Conservation (phyloP, 2,888 invertebrate species). For the Lasioglossum lativentre region DNA sequence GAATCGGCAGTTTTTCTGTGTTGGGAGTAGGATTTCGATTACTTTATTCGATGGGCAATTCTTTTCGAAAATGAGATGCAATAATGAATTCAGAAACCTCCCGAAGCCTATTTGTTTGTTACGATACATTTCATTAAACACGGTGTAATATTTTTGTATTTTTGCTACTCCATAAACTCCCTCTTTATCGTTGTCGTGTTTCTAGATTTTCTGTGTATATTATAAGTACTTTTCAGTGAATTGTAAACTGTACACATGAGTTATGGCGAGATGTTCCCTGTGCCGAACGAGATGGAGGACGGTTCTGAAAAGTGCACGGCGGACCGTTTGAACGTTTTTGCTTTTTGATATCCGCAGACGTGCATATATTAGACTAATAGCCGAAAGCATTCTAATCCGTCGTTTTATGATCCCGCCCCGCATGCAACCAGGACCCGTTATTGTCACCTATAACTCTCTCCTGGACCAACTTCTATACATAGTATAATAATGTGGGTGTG, state of each 20-base stretch:
- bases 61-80: no score
- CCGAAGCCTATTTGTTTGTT: no score
- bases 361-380: conserved; percentile 78
- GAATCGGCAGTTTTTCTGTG: neutral
- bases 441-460: conserved; percentile 70
- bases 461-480: conserved; percentile 25
- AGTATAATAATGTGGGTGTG: conserved; percentile 45
- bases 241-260: neutral
- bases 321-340: conserved; percentile 22
- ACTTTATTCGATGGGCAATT: no score
- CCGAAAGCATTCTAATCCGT: conserved; percentile 79
- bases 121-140: no score
- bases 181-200: neutral
- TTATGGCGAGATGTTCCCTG: neutral
- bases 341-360: conserved; percentile 50
- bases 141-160: neutral
- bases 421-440: conserved; percentile 64
- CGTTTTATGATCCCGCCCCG: conserved; percentile 75
- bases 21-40: no score
- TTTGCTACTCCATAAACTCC: neutral
- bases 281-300: neutral
- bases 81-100: no score
- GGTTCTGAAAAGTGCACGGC: neutral
- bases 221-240: neutral
- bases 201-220: neutral